Conservation (phyloP, 2,797 vertebrate genomes). For the Typhlichthys eigenmanni region DNA sequence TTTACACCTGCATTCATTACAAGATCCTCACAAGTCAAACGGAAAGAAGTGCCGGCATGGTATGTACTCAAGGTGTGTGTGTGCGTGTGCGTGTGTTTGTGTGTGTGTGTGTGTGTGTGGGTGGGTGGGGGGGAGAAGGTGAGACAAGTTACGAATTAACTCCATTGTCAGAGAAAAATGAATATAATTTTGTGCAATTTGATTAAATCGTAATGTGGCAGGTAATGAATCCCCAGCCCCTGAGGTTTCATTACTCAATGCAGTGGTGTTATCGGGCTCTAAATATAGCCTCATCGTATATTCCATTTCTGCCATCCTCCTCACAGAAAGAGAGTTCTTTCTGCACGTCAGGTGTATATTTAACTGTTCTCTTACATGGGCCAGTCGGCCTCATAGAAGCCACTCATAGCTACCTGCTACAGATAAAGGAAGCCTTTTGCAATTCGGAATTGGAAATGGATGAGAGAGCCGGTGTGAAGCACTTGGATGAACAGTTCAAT, state of each 20-base stretch:
- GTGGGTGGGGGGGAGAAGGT: background rate
- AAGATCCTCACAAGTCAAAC: constrained; percentile 7
- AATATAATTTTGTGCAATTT: constrained; percentile 73
- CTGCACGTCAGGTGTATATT: constrained; percentile 75
- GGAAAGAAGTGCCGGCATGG: constrained; percentile 18
- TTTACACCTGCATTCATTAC: constrained; percentile 18
- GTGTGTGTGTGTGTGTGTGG: background rate
- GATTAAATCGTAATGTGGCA: constrained; percentile 83
- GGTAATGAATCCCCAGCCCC: constrained; percentile 77
- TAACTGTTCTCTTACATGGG: constrained; percentile 65
- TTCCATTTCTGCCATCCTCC: constrained; percentile 75
- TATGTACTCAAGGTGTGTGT: constrained; percentile 9
- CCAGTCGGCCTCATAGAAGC: constrained; percentile 54
- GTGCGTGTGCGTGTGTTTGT: background rate
- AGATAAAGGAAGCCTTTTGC: constrained; percentile 57
- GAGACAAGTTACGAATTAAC: constrained; percentile 58
- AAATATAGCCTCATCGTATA: constrained; percentile 83
- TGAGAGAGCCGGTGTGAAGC: constrained; percentile 53
- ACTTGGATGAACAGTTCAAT: constrained; percentile 58
- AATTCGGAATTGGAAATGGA: constrained; percentile 59
- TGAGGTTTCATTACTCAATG: constrained; percentile 74
- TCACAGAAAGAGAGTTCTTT: constrained; percentile 55
- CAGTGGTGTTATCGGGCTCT: constrained; percentile 71
- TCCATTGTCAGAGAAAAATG: constrained; percentile 71
- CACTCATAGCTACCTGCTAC: constrained; percentile 36